Evolutionary conservation across 92 coral and sea anemone genomes (phyloP).

Genomic region (Pocillopora grandis): DNA sequence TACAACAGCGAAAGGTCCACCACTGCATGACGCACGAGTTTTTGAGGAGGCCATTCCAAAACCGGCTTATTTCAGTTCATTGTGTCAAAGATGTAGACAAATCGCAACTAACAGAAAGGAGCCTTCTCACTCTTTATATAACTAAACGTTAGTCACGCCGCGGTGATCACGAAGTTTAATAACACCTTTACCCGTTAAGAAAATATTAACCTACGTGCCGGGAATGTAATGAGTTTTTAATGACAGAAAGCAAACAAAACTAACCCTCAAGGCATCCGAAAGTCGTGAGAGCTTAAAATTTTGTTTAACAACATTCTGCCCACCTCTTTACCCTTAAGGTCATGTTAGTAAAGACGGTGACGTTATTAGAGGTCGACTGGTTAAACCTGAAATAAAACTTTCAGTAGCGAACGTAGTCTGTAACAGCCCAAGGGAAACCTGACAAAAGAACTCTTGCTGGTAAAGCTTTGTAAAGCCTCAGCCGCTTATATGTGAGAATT

Average conservation of each 20-base stretch:
- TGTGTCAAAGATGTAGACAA: neutral
- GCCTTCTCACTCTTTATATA: too few relatives aligned
- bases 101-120: neutral
- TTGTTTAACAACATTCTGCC: neutral
- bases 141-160: neutral
- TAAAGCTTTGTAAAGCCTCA: too few relatives aligned
- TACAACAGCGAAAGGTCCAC: neutral
- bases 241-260: constrained; percentile 6
- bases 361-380: too few relatives aligned
- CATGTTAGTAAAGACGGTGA: too few relatives aligned
- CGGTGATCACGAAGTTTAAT: neutral
- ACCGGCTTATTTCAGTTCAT: neutral
- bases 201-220: constrained; percentile 1
- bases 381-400: too few relatives aligned
- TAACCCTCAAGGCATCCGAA: neutral
- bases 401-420: too few relatives aligned
- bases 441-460: too few relatives aligned
- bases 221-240: constrained; percentile 2
- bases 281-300: neutral
- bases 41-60: constrained; percentile 13
- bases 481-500: too few relatives aligned
- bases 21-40: neutral
- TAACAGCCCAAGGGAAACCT: too few relatives aligned
- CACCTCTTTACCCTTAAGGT: neutral
- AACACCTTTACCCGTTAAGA: neutral